Conservation (phyloP, 2,113 vertebrate species). For the Pedionomus torquatus region DNA sequence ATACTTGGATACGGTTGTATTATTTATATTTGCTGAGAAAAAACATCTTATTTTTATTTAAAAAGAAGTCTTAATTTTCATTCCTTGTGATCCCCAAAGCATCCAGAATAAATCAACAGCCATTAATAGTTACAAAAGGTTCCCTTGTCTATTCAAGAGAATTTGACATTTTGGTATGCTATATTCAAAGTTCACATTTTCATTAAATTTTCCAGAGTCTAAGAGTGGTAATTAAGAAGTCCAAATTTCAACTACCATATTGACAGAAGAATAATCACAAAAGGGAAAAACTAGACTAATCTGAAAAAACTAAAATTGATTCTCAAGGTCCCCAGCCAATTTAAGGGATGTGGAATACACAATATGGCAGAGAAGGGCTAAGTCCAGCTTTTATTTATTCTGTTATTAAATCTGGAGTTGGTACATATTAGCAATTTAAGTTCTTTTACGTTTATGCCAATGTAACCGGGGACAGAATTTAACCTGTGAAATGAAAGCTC, state of each 20-base stretch:
- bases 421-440: neutral
- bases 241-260: neutral
- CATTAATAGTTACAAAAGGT: neutral
- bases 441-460: neutral
- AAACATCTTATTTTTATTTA: neutral
- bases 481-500: neutral
- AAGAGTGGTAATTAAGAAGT: neutral
- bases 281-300: neutral
- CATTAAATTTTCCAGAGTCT: slow-evolving; percentile 1
- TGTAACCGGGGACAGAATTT: neutral
- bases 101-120: neutral
- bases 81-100: neutral
- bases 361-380: neutral
- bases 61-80: neutral
- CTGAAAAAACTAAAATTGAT: neutral
- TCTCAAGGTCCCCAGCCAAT: neutral
- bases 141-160: neutral
- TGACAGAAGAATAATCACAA: neutral
- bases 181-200: neutral
- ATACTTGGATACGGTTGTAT: neutral
- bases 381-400: neutral
- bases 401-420: neutral
- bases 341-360: neutral
- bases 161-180: neutral
- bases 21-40: neutral